Base-by-base conservation (phyloP, 2,888 invertebrate genomes). In the Syrphus vitripennis region DNA sequence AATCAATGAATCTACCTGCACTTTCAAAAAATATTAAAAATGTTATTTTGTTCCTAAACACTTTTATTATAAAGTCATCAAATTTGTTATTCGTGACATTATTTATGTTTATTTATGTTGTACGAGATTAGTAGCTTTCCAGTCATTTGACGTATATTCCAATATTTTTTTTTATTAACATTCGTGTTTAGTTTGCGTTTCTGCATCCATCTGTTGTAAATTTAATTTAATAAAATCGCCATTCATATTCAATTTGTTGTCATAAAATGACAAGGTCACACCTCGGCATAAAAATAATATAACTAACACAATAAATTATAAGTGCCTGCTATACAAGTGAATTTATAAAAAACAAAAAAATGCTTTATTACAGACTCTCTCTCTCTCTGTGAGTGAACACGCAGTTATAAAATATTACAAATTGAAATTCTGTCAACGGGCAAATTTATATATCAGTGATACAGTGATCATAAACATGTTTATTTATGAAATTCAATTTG, bases 401-500 rank as follows among this genome's bases (percentile, higher is more conserved):
- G 50, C 26, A 57, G 26, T 26, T 24, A n/a, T n/a, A n/a, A n/a
- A n/a, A n/a, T 26, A 34, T 16, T 24, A n/a, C 16, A 37, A 75
- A 80, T 84, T 84, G 37, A 80, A 71, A 84, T 84, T 84, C 83
- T 71, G 67, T 80, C 75, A 53, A 50, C 80, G 83, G 34, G 75
- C 21, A 67, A 74, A 76, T 84, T 76, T 50, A 84, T 50, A 84
- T 80, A 84, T 72, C 79, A 75, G 45, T 70, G 63, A 61, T 78
- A 78, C 78, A 70, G 26, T 59, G 71, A 76, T 80, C 83, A 76
- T 84, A 84, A 84, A 71, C 80, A 80, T 84, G 83, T 84, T 80
- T 80, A 84, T 84, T 84, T 86, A 86, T 86, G 84, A 86, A 81
- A 80, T 77, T 69, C 80, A 84, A 80, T 76, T 76, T 69, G 48